phyloP scores from a whole-genome alignment of 2,113 vertebrate species.

The Siphamia tubifer region DNA sequence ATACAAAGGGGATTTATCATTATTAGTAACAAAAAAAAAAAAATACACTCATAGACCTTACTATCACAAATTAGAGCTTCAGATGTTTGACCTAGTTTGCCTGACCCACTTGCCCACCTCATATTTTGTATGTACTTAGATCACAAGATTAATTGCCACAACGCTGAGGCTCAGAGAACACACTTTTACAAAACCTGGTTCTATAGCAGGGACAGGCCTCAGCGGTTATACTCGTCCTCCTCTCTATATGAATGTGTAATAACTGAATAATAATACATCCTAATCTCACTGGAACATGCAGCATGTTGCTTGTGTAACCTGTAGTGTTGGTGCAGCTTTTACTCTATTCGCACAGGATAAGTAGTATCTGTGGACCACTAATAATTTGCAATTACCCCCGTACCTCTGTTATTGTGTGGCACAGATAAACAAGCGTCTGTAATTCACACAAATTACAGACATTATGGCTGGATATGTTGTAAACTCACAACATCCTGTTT shows the following conservation, averaged over 20 bases:
- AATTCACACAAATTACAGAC: too few relatives aligned
- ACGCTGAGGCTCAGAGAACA: constrained; percentile 2
- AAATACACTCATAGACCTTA: constrained; percentile 16
- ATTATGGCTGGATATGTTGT: too few relatives aligned
- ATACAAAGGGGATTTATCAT: constrained; percentile 26
- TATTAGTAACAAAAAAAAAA: too few relatives aligned
- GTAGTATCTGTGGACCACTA: too few relatives aligned
- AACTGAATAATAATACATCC: not conserved
- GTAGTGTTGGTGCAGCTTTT: too few relatives aligned
- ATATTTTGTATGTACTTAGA: constrained; percentile 23
- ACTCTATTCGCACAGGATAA: too few relatives aligned
- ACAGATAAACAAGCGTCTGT: too few relatives aligned
- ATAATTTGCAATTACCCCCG: too few relatives aligned
- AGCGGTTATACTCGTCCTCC: not conserved
- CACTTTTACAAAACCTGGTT: not conserved
- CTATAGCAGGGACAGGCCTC: not conserved
- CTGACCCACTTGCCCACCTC: constrained; percentile 38
- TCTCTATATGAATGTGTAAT: not conserved
- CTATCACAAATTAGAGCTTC: constrained; percentile 40
- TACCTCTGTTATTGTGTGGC: too few relatives aligned
- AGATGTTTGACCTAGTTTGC: constrained; percentile 48
- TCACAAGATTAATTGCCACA: constrained; percentile 30
- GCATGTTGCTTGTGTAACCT: not conserved
- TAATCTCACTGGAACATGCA: not conserved
- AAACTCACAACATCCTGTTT: too few relatives aligned